Conservation (phyloP, 1,140 invertebrate genomes). For the Ylistrum balloti region DNA sequence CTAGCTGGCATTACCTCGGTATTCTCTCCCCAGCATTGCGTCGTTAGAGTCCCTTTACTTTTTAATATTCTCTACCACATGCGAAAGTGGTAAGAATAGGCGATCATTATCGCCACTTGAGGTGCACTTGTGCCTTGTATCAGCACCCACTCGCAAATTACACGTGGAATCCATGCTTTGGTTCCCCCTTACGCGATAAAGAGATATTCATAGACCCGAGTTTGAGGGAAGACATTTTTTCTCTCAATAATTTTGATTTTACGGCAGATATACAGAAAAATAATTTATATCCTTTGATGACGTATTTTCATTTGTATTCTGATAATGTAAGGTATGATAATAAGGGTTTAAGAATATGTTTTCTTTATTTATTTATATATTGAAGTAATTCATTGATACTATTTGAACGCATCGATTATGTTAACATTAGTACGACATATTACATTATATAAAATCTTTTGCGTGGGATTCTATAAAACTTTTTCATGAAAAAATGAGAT, state of each 20-base stretch:
- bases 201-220: not conserved
- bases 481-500: too few species aligned
- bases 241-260: not conserved
- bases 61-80: slow-evolving; percentile 19
- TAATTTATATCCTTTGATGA: too few species aligned
- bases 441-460: too few species aligned
- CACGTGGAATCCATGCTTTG: not conserved
- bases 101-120: slow-evolving; percentile 16
- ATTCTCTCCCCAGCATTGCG: not conserved
- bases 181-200: not conserved
- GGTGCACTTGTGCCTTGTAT: not conserved
- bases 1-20: not conserved
- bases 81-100: slow-evolving; percentile 32
- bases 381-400: too few species aligned
- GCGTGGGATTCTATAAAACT: too few species aligned
- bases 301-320: too few species aligned
- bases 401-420: too few species aligned
- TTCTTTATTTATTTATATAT: too few species aligned
- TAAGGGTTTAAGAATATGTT: too few species aligned
- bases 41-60: slow-evolving; percentile 22
- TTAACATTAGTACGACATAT: too few species aligned
- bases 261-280: not conserved
- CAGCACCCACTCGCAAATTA: not conserved
- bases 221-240: not conserved
- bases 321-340: too few species aligned